phyloP scores from a whole-genome alignment of 2,888 invertebrate species.

The Sylvicola fuscatus region DNA sequence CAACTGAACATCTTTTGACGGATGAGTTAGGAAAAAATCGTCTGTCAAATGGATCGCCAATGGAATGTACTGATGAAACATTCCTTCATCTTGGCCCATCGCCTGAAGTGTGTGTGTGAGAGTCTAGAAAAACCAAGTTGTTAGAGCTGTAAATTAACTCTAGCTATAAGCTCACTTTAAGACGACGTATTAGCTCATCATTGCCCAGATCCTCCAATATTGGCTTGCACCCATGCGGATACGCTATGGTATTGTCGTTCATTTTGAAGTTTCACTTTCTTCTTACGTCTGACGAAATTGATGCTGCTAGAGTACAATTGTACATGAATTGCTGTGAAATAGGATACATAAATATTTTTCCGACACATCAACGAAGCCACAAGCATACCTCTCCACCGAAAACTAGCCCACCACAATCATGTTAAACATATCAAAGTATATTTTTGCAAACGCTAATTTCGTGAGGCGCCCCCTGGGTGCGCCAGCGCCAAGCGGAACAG shows the following conservation, averaged over 20 bases:
- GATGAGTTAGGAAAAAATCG: constrained; percentile 78
- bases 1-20: constrained; percentile 80
- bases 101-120: constrained; percentile 88
- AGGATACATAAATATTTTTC: too few species aligned
- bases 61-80: constrained; percentile 79
- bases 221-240: constrained; percentile 89
- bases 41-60: constrained; percentile 83
- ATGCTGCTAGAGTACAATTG: too few species aligned
- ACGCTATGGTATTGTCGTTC: constrained; percentile 56
- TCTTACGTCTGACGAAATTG: too few species aligned
- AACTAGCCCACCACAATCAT: too few species aligned
- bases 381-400: too few species aligned
- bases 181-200: constrained; percentile 83
- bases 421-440: too few species aligned
- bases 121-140: constrained; percentile 30
- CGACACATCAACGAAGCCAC: too few species aligned
- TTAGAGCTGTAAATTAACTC: not conserved
- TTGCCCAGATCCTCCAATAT: constrained; percentile 87
- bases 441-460: too few species aligned
- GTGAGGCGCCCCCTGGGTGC: too few species aligned
- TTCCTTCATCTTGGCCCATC: constrained; percentile 90
- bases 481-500: too few species aligned
- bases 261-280: too few species aligned
- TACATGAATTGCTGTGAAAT: too few species aligned
- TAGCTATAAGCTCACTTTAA: constrained; percentile 44